Percentiles rank a stretch among this genome's conserved stretches.
These are phyloP conservation scores for Lasiommata megera DNA, from an alignment of 2,888 invertebrate species.

Conservation along the genomic window DNA sequence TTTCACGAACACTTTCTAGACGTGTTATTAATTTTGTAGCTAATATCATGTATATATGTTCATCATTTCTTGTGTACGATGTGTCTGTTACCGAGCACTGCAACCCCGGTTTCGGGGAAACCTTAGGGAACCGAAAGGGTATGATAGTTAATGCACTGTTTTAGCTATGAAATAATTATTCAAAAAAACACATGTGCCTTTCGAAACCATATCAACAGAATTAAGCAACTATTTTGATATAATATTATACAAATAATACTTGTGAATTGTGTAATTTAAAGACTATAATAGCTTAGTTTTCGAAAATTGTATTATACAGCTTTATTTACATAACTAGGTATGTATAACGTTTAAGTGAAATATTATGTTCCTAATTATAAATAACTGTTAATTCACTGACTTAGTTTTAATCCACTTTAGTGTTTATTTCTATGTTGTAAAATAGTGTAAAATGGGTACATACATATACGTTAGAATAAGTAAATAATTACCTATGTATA, in stretches of 20 bases:
- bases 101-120: too few species aligned
- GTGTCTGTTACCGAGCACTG: too few species aligned
- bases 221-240: background rate
- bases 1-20: too few species aligned
- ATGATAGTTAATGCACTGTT: too few species aligned
- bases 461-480: background rate
- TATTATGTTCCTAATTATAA: conserved; percentile 24
- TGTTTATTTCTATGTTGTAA: conserved; percentile 12
- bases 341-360: conserved; percentile 8
- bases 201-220: conserved; percentile 3
- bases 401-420: background rate
- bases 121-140: too few species aligned
- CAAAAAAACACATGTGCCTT: conserved; percentile 21
- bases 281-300: background rate
- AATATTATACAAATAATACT: background rate
- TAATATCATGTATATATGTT: too few species aligned
- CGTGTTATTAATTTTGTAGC: too few species aligned
- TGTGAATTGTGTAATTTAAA: background rate
- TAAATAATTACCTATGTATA: background rate
- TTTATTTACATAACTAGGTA: conserved; percentile 24
- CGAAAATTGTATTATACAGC: conserved; percentile 33
- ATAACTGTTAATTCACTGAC: background rate
- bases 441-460: conserved; percentile 17
- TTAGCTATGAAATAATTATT: too few species aligned
- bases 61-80: too few species aligned